Evolutionary conservation across 2,888 invertebrate genomes (phyloP).

Genomic region (Ochropleura plecta): DNA sequence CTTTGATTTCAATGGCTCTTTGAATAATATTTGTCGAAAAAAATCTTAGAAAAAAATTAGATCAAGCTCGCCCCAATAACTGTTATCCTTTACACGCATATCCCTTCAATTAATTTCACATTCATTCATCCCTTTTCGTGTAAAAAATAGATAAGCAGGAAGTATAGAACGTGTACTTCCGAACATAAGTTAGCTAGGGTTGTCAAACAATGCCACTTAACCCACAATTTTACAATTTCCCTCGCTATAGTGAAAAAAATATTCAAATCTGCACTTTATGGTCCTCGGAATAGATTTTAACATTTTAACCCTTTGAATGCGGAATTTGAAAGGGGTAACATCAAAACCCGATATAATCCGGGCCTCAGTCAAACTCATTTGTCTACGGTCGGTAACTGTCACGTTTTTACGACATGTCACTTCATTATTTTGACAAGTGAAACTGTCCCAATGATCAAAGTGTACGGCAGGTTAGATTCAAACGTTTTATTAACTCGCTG

Average conservation of each 20-base stretch:
- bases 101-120: conserved; percentile 88
- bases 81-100: conserved; percentile 76
- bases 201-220: conserved; percentile 77
- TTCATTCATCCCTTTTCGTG: conserved; percentile 81
- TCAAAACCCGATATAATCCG: conserved; percentile 80
- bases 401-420: conserved; percentile 79
- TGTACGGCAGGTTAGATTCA: conserved; percentile 62
- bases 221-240: conserved; percentile 72
- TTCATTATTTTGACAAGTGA: conserved; percentile 84
- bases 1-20: conserved; percentile 26
- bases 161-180: conserved; percentile 77
- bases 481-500: conserved; percentile 62
- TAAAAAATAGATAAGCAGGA: conserved; percentile 83
- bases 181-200: conserved; percentile 73
- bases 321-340: conserved; percentile 66
- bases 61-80: conserved; percentile 73
- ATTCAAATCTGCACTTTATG: conserved; percentile 66
- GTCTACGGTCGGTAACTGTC: conserved; percentile 79
- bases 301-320: conserved; percentile 48
- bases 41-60: conserved; percentile 53
- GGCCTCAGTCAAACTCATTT: conserved; percentile 74
- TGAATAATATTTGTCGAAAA: background rate
- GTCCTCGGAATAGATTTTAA: conserved; percentile 60
- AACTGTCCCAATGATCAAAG: conserved; percentile 70
- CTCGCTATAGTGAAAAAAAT: conserved; percentile 24